These are phyloP conservation scores for Reticulitermes speratus DNA, from an alignment of 1,140 invertebrate species.

Conservation along the genomic window DNA sequence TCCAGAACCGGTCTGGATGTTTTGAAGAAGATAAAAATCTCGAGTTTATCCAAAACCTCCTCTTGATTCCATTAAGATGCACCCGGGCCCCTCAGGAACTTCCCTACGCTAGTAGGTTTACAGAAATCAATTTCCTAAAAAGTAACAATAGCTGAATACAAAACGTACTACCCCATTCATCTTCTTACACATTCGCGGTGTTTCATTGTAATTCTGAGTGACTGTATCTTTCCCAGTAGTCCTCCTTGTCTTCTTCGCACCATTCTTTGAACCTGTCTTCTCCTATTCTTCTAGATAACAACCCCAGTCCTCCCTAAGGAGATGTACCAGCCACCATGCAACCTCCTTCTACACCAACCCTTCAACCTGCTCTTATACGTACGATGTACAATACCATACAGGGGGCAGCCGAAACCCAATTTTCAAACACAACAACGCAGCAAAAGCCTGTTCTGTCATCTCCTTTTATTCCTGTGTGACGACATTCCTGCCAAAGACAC, in stretches of 20 bases:
- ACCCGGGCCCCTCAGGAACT: no score
- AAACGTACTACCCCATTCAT: no score
- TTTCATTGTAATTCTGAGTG: background rate
- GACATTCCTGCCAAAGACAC: background rate
- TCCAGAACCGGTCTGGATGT: no score
- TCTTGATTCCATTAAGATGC: no score
- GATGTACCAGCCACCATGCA: background rate
- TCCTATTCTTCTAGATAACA: background rate
- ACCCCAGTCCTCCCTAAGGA: background rate
- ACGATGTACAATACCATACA: background rate
- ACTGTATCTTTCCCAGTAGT: background rate
- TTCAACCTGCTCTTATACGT: background rate
- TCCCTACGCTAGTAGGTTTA: no score
- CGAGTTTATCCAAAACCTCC: no score
- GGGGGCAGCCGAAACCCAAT: background rate
- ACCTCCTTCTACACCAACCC: background rate
- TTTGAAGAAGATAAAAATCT: no score
- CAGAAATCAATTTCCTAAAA: no score
- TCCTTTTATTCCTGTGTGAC: background rate
- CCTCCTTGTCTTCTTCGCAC: background rate
- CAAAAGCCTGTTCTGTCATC: background rate
- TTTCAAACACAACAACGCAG: background rate
- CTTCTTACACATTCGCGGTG: no score
- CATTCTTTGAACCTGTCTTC: slow-evolving; percentile 2
- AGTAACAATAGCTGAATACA: no score